Evolutionary conservation across 2,113 vertebrate genomes (phyloP).

Genomic region (Muntiacus muntjak): DNA sequence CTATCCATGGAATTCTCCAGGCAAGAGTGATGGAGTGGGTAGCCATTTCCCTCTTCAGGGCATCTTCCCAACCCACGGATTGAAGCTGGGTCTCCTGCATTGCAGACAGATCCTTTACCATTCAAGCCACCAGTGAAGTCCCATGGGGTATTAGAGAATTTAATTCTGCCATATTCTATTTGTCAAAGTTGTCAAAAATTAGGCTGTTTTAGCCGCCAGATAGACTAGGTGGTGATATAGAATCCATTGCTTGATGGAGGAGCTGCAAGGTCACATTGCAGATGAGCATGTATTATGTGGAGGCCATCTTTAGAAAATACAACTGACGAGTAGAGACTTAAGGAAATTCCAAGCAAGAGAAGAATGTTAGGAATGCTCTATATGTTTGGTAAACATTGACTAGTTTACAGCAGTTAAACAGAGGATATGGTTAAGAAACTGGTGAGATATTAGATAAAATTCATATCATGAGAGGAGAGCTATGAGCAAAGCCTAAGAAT

Average conservation of each 20-base stretch:
- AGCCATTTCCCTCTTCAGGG: not conserved
- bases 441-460: not conserved
- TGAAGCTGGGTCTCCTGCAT: fast-evolving
- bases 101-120: not conserved
- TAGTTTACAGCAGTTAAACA: not conserved
- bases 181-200: not conserved
- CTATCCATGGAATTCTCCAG: not conserved
- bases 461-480: not conserved
- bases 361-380: not conserved
- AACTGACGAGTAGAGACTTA: not conserved
- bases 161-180: not conserved
- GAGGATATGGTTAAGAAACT: not conserved
- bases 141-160: not conserved
- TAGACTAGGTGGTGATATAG: not conserved
- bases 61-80: not conserved
- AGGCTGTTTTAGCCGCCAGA: not conserved
- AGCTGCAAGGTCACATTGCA: not conserved
- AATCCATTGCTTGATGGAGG: too few relatives aligned
- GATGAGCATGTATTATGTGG: not conserved
- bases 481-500: not conserved
- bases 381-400: not conserved
- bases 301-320: not conserved
- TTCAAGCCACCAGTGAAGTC: not conserved
- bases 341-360: not conserved
- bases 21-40: not conserved